These are phyloP conservation scores for Helicoverpa armigera DNA, from an alignment of 1,140 invertebrate genomes.

Conservation along the genomic window DNA sequence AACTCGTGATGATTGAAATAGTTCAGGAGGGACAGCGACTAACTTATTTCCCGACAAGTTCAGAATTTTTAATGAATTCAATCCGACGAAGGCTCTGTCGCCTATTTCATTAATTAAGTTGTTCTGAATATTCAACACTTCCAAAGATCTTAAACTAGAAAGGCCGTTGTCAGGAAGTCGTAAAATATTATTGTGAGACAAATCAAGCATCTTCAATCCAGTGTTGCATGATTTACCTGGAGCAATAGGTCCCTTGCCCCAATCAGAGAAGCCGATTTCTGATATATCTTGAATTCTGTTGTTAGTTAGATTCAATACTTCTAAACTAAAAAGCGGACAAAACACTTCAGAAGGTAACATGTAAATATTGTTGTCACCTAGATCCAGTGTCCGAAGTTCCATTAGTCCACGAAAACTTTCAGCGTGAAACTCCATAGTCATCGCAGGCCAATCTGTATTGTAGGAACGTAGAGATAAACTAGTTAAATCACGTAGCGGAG, in stretches of 20 bases:
- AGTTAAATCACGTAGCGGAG: slow-evolving; percentile 90
- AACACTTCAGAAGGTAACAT: slow-evolving; percentile 91
- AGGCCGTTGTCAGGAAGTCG: slow-evolving; percentile 90
- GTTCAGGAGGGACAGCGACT: slow-evolving; percentile 91
- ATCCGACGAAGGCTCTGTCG: slow-evolving; percentile 91
- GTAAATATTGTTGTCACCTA: slow-evolving; percentile 94
- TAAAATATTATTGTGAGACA: slow-evolving; percentile 91
- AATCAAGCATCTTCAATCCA: slow-evolving; percentile 90
- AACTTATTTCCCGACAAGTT: slow-evolving; percentile 93
- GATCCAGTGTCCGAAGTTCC: slow-evolving; percentile 90
- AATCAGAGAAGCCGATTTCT: slow-evolving; percentile 91
- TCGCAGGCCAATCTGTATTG: slow-evolving; percentile 93
- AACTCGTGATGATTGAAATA: slow-evolving; percentile 91
- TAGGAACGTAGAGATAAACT: slow-evolving; percentile 91
- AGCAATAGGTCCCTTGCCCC: slow-evolving; percentile 88
- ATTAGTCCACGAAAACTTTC: slow-evolving; percentile 91
- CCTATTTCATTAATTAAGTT: slow-evolving; percentile 91
- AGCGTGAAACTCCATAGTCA: slow-evolving; percentile 91
- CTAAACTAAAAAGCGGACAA: slow-evolving; percentile 91
- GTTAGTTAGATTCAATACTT: slow-evolving; percentile 91
- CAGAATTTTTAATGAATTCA: slow-evolving; percentile 89
- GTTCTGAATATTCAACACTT: slow-evolving; percentile 90
- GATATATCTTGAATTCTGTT: slow-evolving; percentile 93
- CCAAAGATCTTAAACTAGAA: slow-evolving; percentile 89
- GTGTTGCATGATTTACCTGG: slow-evolving; percentile 89